A percentile compares a stretch with the other conserved stretches of the same genome.
phyloP scores from a whole-genome alignment of 2,797 vertebrate species.

The Rhinophrynus dorsalis region DNA sequence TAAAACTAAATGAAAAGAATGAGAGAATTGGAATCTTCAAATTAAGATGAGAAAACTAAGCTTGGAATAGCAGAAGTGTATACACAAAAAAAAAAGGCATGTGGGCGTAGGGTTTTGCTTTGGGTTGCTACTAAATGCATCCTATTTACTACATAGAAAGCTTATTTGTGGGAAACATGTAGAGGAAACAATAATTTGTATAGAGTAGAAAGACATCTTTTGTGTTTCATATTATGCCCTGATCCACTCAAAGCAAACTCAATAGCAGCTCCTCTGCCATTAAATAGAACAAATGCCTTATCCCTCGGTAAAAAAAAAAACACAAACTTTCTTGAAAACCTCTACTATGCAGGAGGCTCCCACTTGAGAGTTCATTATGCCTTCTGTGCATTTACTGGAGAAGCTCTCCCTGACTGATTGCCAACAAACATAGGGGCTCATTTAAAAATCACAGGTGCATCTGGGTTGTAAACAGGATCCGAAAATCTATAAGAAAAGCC shows the following conservation, averaged over 20 bases:
- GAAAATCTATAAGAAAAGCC: neutral
- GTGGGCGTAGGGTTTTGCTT: neutral
- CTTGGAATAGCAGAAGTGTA: neutral
- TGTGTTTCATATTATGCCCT: neutral
- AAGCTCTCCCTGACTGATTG: neutral
- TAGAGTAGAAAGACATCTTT: neutral
- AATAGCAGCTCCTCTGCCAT: neutral
- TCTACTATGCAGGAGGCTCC: neutral
- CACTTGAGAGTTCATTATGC: slow-evolving; percentile 7
- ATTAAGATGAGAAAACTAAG: neutral
- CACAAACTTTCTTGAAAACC: neutral
- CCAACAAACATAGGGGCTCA: slow-evolving; percentile 10
- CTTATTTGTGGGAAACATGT: neutral
- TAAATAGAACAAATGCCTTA: neutral
- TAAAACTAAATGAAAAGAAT: neutral
- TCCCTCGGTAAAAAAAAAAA: neutral
- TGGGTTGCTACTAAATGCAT: neutral
- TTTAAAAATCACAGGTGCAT: slow-evolving; percentile 4
- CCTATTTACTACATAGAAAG: neutral
- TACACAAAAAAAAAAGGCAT: neutral
- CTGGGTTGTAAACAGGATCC: neutral
- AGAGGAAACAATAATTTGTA: neutral
- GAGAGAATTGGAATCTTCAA: neutral
- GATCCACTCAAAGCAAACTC: slow-evolving; percentile 6
- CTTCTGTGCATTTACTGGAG: neutral